phyloP scores from a whole-genome alignment of 2,888 invertebrate species.

The Ormyrus rosae region DNA sequence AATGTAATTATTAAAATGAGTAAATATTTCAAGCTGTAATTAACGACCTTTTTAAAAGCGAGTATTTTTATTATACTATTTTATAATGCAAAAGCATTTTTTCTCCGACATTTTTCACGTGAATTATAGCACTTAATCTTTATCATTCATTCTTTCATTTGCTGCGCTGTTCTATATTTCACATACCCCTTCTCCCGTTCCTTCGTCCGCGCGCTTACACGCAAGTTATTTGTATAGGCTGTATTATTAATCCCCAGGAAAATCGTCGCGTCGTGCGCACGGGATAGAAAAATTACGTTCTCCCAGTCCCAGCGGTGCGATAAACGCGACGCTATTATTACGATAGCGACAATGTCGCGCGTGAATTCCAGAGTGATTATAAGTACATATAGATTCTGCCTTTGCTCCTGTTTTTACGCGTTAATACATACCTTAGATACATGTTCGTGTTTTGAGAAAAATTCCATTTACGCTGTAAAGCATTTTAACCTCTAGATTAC shows the following conservation, averaged over 20 bases:
- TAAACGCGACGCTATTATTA: slow-evolving; percentile 43
- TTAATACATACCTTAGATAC: neutral
- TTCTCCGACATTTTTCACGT: neutral
- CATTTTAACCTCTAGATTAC: neutral
- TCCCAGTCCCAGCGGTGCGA: slow-evolving; percentile 44
- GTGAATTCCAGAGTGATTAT: slow-evolving; percentile 26
- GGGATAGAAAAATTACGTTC: slow-evolving; percentile 41
- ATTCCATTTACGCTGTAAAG: neutral
- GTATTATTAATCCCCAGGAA: slow-evolving; percentile 45
- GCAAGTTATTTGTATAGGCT: slow-evolving; percentile 40
- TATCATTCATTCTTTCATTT: slow-evolving; percentile 2
- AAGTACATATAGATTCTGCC: neutral
- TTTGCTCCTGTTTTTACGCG: neutral
- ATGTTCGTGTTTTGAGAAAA: slow-evolving; percentile 17
- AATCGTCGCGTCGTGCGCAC: slow-evolving; percentile 17
- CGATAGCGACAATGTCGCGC: slow-evolving; percentile 17
- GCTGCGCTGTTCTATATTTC: neutral
- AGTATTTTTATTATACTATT: neutral
- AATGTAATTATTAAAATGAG: no score
- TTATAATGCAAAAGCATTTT: neutral
- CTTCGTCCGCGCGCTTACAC: slow-evolving; percentile 16
- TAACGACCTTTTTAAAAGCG: no score
- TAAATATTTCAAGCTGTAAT: no score
- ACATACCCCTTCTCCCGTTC: neutral
- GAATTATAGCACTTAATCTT: slow-evolving; percentile 2